Percentiles rank a stretch among this genome's conserved stretches.
These are phyloP conservation scores for Upupa epops DNA, from an alignment of 2,113 vertebrate species.

Conservation along the genomic window DNA sequence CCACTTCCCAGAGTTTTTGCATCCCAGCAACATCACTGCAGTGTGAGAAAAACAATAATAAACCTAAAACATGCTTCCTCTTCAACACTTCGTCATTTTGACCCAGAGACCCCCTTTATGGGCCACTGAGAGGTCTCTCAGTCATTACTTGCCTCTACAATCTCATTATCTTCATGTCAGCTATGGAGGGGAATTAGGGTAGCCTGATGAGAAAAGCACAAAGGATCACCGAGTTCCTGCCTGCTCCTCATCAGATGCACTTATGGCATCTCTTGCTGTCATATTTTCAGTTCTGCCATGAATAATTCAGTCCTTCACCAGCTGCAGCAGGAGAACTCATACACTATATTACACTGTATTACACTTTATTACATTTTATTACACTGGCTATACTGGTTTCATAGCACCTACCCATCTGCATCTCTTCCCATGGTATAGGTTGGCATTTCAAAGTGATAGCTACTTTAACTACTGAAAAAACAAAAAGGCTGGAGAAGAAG, in stretches of 20 bases:
- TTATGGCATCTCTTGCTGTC: neutral
- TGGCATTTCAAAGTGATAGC: neutral
- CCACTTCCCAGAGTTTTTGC: neutral
- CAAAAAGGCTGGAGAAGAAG: neutral
- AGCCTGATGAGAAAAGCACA: neutral
- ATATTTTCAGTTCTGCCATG: fast-evolving
- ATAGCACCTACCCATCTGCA: neutral
- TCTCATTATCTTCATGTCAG: neutral
- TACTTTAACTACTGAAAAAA: neutral
- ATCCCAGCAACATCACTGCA: neutral
- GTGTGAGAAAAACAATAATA: neutral
- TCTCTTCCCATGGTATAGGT: neutral
- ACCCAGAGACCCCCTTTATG: fast-evolving
- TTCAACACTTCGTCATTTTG: neutral
- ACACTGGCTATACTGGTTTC: neutral
- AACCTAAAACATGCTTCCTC: neutral
- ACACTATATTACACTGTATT: too few relatives aligned
- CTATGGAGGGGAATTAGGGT: neutral
- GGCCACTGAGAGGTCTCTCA: fast-evolving
- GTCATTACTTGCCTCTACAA: neutral
- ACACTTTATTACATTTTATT: too few relatives aligned
- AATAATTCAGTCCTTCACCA: neutral
- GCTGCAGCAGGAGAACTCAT: neutral
- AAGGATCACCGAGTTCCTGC: neutral
- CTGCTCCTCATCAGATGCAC: neutral